A percentile compares a stretch with the other conserved stretches of the same genome.
phyloP scores from a whole-genome alignment of 2,797 vertebrate genomes.

The Eurystomus glaucurus region DNA sequence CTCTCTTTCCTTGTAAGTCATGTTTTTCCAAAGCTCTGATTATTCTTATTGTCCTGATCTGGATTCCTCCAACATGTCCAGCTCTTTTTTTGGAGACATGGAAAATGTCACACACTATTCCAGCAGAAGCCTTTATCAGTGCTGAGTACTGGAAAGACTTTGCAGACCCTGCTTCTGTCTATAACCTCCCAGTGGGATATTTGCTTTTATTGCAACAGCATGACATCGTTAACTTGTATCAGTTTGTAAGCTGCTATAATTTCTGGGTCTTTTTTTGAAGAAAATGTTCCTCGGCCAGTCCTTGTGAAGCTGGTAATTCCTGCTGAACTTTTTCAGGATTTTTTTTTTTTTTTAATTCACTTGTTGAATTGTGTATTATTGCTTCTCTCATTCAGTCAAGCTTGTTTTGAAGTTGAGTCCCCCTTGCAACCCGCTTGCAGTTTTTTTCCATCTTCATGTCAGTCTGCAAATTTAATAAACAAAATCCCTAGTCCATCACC shows the following conservation, averaged over 20 bases:
- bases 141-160: background rate
- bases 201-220: background rate
- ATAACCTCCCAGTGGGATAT: background rate
- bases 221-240: background rate
- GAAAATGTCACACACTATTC: rapidly evolving
- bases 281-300: background rate
- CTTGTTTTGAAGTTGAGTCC: background rate
- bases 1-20: background rate
- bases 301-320: background rate
- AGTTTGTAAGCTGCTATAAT: background rate
- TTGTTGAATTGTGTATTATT: background rate
- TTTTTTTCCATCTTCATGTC: background rate
- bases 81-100: background rate
- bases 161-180: background rate
- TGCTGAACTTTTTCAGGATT: background rate
- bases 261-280: conserved; percentile 1
- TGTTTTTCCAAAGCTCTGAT: background rate
- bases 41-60: background rate
- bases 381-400: background rate
- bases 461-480: background rate
- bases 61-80: background rate
- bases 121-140: background rate
- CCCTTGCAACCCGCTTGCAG: rapidly evolving
- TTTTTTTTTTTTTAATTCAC: background rate
- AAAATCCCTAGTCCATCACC: background rate